phyloP scores from a whole-genome alignment of 1,140 invertebrate genomes.

The Dendrolimus punctatus region DNA sequence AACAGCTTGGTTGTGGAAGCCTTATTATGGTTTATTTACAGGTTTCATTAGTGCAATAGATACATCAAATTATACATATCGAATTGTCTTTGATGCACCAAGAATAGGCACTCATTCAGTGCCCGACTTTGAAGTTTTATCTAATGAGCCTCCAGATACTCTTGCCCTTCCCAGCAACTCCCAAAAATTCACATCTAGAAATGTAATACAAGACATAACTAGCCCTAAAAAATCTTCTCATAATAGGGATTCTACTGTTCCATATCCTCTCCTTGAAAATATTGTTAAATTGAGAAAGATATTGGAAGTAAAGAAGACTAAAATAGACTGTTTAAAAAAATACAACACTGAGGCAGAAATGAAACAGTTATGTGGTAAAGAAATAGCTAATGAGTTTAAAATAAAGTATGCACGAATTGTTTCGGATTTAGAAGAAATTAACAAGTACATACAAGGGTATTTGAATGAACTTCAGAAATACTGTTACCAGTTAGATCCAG shows the following conservation, averaged over 20 bases:
- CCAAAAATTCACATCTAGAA: slow-evolving; percentile 81
- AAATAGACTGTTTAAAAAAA: slow-evolving; percentile 85
- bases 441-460: slow-evolving; percentile 89
- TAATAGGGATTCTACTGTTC: slow-evolving; percentile 83
- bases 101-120: slow-evolving; percentile 97
- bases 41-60: slow-evolving; percentile 98
- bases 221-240: slow-evolving; percentile 45
- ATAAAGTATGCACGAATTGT: slow-evolving; percentile 90
- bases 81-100: slow-evolving; percentile 95
- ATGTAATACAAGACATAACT: slow-evolving; percentile 69
- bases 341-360: slow-evolving; percentile 95
- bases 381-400: slow-evolving; percentile 89
- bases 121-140: slow-evolving; percentile 97
- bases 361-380: slow-evolving; percentile 83
- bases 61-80: slow-evolving; percentile 96
- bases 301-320: slow-evolving; percentile 85
- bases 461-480: slow-evolving; percentile 88
- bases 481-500: slow-evolving; percentile 90
- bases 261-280: slow-evolving; percentile 86
- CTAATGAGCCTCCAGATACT: slow-evolving; percentile 92
- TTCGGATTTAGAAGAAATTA: slow-evolving; percentile 93
- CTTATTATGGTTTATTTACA: slow-evolving; percentile 97
- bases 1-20: slow-evolving; percentile 89
- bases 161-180: slow-evolving; percentile 90
- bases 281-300: slow-evolving; percentile 93